These are phyloP conservation scores for Xyliphius kryptos DNA, from an alignment of 2,113 vertebrate genomes.

Conservation along the genomic window DNA sequence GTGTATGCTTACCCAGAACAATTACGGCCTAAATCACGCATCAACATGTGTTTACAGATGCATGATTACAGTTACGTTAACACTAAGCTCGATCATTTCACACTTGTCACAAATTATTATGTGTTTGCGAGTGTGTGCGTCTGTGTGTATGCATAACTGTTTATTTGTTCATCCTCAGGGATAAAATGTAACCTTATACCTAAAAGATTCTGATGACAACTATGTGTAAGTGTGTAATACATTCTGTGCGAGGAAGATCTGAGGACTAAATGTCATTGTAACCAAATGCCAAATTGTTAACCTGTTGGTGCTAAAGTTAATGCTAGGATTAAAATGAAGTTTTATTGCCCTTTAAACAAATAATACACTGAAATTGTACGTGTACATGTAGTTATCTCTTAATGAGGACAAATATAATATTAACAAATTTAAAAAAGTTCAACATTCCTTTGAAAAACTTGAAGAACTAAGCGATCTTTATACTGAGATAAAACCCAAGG, in stretches of 20 bases:
- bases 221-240: not conserved
- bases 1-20: constrained; percentile 31
- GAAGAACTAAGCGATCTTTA: too few species aligned
- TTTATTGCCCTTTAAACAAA: not conserved
- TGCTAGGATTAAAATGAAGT: not conserved
- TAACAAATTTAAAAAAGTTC: too few species aligned
- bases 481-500: too few species aligned
- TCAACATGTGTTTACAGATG: constrained; percentile 36
- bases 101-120: not conserved
- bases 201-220: not conserved
- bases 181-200: constrained; percentile 34
- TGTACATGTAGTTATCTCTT: not conserved
- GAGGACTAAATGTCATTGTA: too few species aligned
- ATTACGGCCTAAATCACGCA: constrained; percentile 36
- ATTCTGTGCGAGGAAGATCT: not conserved
- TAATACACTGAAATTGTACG: not conserved
- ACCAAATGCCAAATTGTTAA: too few species aligned
- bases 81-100: constrained; percentile 10
- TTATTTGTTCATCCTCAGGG: constrained; percentile 18
- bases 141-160: constrained; percentile 6
- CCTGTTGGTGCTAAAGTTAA: not conserved
- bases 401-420: not conserved
- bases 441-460: too few species aligned
- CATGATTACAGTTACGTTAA: constrained; percentile 38
- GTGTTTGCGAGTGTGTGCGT: not conserved